Percentiles rank a stretch among this genome's conserved stretches.
phyloP scores from a whole-genome alignment of 1,140 invertebrate species.

The Gyrodactylus bullatarudis region DNA sequence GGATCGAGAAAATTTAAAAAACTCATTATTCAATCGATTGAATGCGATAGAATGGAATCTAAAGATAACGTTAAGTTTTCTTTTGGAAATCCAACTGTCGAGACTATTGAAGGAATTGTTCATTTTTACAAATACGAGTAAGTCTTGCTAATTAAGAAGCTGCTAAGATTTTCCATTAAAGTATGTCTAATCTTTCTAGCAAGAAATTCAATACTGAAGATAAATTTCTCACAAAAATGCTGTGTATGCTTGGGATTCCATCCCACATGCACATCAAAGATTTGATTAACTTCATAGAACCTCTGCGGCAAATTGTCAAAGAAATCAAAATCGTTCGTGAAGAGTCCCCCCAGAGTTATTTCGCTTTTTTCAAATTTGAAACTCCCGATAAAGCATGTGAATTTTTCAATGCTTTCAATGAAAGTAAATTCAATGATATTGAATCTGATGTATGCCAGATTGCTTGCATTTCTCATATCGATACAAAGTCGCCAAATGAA shows the following conservation, averaged over 20 bases:
- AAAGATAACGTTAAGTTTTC: not conserved
- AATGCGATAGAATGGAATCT: not conserved
- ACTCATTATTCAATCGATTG: not conserved
- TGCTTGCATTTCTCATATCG: constrained; percentile 67
- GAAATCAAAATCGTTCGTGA: not conserved
- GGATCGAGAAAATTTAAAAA: not conserved
- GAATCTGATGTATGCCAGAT: constrained; percentile 62
- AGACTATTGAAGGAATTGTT: not conserved
- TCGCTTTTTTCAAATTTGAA: not conserved
- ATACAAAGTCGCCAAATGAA: constrained; percentile 27
- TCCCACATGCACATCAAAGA: not conserved
- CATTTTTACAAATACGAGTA: not conserved
- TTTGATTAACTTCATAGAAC: not conserved
- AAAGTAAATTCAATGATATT: constrained; percentile 53
- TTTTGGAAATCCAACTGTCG: not conserved
- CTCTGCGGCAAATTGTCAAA: not conserved
- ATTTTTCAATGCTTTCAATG: constrained; percentile 70
- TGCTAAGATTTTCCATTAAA: too few species aligned
- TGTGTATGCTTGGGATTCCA: not conserved
- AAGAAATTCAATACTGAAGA: not conserved
- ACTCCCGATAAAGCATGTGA: not conserved
- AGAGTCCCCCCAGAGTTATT: not conserved
- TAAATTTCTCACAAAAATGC: not conserved
- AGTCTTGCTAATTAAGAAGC: too few species aligned
- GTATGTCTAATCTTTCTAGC: not conserved